Evolutionary conservation across 2,888 invertebrate species (phyloP).

Genomic region (Andrena praecox): DNA sequence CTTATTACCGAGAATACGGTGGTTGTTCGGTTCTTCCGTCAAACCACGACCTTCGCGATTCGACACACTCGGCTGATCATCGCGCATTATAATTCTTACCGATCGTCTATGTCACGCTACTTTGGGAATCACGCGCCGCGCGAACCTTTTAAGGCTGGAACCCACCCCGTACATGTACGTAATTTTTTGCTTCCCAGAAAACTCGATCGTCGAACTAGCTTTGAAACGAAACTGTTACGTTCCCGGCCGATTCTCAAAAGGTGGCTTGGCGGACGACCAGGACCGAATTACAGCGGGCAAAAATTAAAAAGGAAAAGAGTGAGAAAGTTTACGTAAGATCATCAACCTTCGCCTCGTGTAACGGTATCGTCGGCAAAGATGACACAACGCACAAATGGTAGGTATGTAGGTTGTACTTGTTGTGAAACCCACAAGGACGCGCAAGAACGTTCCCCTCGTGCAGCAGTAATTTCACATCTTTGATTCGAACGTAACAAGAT

Average conservation of each 20-base stretch:
- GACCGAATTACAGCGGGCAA: neutral
- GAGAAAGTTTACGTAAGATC: constrained; percentile 48
- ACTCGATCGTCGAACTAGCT: neutral
- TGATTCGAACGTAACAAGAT: too few relatives aligned
- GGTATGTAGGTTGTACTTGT: neutral
- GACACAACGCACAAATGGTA: constrained; percentile 11
- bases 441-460: constrained; percentile 20
- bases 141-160: too few relatives aligned
- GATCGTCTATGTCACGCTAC: too few relatives aligned
- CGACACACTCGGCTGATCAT: neutral
- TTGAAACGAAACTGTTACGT: too few relatives aligned
- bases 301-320: neutral
- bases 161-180: neutral
- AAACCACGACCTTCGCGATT: neutral
- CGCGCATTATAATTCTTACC: neutral
- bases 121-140: too few relatives aligned
- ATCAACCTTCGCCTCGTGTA: constrained; percentile 44
- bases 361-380: constrained; percentile 32
- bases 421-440: constrained; percentile 24
- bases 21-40: neutral
- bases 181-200: neutral
- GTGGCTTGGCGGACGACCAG: too few relatives aligned
- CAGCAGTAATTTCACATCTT: too few relatives aligned
- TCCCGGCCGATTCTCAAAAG: too few relatives aligned
- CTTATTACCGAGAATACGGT: too few relatives aligned